Evolutionary conservation across 2,888 invertebrate species (phyloP).

Genomic region (Brenthis daphne): DNA sequence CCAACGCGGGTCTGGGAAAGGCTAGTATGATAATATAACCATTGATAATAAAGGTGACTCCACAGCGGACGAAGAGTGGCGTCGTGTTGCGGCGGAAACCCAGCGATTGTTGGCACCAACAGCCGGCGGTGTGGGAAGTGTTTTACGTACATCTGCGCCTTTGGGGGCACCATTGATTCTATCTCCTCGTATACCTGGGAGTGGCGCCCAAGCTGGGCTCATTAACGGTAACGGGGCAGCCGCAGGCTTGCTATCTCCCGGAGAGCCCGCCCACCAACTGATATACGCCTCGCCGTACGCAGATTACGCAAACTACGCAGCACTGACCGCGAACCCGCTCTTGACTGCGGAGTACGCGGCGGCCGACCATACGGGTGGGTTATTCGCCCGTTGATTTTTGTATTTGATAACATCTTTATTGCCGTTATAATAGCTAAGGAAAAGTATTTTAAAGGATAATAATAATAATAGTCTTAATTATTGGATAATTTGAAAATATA

Average conservation of each 20-base stretch:
- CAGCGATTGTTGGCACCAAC: constrained; percentile 86
- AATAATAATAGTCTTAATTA: not conserved
- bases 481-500: not conserved
- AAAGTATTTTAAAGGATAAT: not conserved
- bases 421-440: not conserved
- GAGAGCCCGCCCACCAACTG: constrained; percentile 89
- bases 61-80: constrained; percentile 93
- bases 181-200: constrained; percentile 93
- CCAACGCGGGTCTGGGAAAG: constrained; percentile 9
- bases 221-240: constrained; percentile 78
- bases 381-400: constrained; percentile 79
- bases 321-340: constrained; percentile 90
- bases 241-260: constrained; percentile 78
- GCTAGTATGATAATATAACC: constrained; percentile 24
- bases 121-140: constrained; percentile 81
- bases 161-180: constrained; percentile 96
- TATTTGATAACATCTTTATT: constrained; percentile 54
- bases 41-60: constrained; percentile 43
- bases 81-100: constrained; percentile 91
- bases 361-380: constrained; percentile 97
- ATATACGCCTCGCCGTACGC: constrained; percentile 93
- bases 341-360: constrained; percentile 90
- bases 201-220: constrained; percentile 87
- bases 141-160: constrained; percentile 87
- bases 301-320: constrained; percentile 95